Base-by-base conservation (phyloP, 1,140 invertebrate species). In the Tetraneura akinire region DNA sequence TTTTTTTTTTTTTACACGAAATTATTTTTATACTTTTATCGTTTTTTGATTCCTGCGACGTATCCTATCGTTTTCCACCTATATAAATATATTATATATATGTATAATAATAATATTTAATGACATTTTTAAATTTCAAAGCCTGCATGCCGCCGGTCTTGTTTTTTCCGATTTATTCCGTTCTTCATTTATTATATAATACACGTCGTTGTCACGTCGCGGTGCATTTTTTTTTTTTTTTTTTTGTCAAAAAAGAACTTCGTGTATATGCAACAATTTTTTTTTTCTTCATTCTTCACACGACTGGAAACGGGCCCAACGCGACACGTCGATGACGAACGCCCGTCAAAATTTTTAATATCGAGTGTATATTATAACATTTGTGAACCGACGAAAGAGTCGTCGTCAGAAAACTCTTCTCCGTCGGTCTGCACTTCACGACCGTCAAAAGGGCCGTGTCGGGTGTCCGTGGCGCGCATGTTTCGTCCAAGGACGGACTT, bases 301-400 rank as follows among this genome's bases (percentile, higher is more conserved):
- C 57, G n/a, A 11, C 26, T 62, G 57, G 57, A 32, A n/a, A 29
- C 57, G 26, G 26, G 16, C 32, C 57, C 57, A 62, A 62, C 26
- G 18, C 26, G 57, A 32, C 57, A 14, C 8, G 57, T 11, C 57
- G 57, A 62, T 32, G 57, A 62, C 57, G 57, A 62, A 62, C 6
- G 14, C 57, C 57, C 57, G 57, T 62, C 57, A 62, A n/a, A 62
- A 14, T 16, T 26, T 13, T 62, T 62, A 29, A 14, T 6, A 16
- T 11, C 55, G 13, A n/a, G n/a, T n/a, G n/a, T n/a, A n/a, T 37
- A 4, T 37, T 37, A 37, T 37, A 8, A 37, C 32, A 37, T 37
- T 18, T 26, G 57, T 62, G 26, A 32, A 62, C 57, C 57, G 57
- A 62, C 26, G 57, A 62, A 62, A 62, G 57, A 62, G 57, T 62